phyloP scores from a whole-genome alignment of 2,797 vertebrate species.

The Lemur catta region DNA sequence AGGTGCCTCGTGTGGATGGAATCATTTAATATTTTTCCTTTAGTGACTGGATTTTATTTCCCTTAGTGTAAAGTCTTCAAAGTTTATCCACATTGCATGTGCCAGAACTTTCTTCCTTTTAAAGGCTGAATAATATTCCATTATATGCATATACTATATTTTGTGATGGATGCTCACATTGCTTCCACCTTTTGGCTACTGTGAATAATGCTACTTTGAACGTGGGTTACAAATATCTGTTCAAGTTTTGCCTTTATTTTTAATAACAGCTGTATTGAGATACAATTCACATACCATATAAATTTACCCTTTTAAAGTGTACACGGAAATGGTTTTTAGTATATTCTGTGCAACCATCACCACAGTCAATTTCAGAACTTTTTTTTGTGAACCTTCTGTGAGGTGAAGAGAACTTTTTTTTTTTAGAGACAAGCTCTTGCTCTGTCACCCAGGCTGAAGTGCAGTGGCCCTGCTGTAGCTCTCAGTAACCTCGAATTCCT shows the following conservation, averaged over 20 bases:
- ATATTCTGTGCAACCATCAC: too few species aligned
- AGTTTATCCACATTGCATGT: not conserved
- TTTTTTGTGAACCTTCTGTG: too few species aligned
- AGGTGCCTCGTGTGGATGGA: not conserved
- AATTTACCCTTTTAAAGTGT: not conserved
- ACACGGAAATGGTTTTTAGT: not conserved
- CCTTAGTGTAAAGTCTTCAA: not conserved
- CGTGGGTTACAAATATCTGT: not conserved
- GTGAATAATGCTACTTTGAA: not conserved
- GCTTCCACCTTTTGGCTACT: not conserved
- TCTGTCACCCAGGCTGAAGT: too few species aligned
- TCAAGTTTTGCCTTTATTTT: not conserved
- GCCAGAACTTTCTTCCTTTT: too few species aligned
- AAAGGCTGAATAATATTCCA: not conserved
- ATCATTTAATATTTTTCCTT: not conserved
- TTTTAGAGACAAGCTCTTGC: too few species aligned
- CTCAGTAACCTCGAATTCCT: too few species aligned
- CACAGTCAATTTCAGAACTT: not conserved
- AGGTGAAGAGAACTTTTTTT: too few species aligned
- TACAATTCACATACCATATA: not conserved
- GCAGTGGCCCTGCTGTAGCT: too few species aligned
- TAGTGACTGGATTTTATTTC: not conserved
- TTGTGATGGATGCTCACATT: not conserved
- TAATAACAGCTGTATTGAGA: not conserved
- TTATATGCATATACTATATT: not conserved